Conservation (phyloP, 2,113 vertebrate genomes). For the Mobula birostris region DNA sequence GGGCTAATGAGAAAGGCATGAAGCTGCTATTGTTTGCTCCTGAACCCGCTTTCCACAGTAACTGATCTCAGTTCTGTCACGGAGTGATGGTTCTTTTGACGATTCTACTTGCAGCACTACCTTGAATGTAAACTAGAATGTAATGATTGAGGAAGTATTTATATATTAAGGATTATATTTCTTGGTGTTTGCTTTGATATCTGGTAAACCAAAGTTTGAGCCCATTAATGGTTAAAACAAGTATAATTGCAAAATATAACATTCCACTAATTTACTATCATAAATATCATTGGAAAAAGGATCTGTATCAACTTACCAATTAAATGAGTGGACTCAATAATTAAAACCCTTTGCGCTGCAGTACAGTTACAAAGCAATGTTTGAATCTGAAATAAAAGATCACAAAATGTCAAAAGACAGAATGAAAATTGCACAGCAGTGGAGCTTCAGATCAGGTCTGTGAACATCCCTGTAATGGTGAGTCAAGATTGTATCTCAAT, state of each 20-base stretch:
- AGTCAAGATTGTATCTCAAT: background rate
- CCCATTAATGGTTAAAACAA: conserved; percentile 2
- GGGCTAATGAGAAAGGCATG: background rate
- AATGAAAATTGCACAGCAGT: background rate
- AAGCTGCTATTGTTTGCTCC: background rate
- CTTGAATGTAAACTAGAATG: background rate
- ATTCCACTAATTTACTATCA: background rate
- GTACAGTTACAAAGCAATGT: background rate
- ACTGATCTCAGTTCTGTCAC: background rate
- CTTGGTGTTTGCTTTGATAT: background rate
- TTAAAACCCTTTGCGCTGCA: background rate
- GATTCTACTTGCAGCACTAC: background rate
- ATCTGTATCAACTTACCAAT: background rate
- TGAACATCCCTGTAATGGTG: background rate
- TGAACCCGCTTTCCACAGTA: background rate
- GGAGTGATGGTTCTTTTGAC: background rate
- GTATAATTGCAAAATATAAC: background rate
- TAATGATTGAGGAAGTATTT: conserved; percentile 17
- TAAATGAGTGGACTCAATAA: background rate
- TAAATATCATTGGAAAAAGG: background rate
- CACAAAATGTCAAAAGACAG: background rate
- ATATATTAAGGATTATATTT: background rate
- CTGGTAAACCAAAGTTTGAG: background rate
- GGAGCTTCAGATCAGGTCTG: background rate
- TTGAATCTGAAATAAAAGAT: background rate